Evolutionary conservation across 2,888 invertebrate genomes (phyloP).

Genomic region (Priocnemis perturbator): DNA sequence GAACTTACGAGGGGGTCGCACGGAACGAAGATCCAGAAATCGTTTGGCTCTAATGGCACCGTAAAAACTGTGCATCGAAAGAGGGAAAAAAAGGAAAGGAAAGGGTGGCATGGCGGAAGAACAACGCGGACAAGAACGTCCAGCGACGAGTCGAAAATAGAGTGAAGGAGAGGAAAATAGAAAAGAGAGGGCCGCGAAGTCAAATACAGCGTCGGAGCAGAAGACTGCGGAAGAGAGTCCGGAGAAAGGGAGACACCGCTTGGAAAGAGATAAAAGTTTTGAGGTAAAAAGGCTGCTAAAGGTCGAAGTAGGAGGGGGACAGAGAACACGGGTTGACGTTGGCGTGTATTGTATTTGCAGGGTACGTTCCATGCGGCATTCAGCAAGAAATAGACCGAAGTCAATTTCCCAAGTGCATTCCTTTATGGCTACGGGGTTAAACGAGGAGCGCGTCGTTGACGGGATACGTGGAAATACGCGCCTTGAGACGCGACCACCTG

Average conservation of each 20-base stretch:
- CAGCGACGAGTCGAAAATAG: not conserved
- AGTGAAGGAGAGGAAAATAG: slow-evolving; percentile 2
- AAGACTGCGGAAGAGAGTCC: not conserved
- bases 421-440: slow-evolving; percentile 13
- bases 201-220: not conserved
- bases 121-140: not conserved
- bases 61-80: not conserved
- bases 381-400: slow-evolving; percentile 42
- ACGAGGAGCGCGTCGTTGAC: slow-evolving; percentile 3
- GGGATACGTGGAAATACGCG: no score
- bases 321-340: slow-evolving; percentile 29
- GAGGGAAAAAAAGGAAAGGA: slow-evolving; percentile 1
- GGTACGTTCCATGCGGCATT: slow-evolving; percentile 33
- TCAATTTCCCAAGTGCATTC: slow-evolving; percentile 62
- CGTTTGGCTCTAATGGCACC: not conserved
- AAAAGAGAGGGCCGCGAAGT: not conserved
- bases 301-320: slow-evolving; percentile 10
- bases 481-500: no score
- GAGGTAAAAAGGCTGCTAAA: no score
- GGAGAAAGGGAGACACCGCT: not conserved
- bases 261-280: no score
- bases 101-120: no score
- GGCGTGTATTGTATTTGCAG: slow-evolving; percentile 33
- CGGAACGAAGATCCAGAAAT: not conserved
- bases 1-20: not conserved